Percentiles rank a stretch among this genome's conserved stretches.
Conservation (phyloP, 2,888 invertebrate genomes). For the Brachyptera putata region DNA sequence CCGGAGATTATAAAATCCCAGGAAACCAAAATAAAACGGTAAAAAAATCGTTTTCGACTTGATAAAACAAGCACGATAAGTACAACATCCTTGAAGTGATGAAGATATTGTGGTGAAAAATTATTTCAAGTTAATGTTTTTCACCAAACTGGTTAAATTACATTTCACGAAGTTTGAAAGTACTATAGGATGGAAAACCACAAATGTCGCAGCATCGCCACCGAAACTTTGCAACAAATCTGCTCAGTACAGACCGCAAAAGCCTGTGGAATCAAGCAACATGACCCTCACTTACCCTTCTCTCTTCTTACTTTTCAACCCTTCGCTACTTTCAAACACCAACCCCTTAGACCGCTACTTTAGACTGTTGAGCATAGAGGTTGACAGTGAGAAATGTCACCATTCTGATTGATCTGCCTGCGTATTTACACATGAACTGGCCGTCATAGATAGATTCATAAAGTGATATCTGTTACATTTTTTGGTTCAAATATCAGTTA, state of each 20-base stretch:
- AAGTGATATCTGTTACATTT: too few relatives aligned
- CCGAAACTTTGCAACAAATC: slow-evolving; percentile 19
- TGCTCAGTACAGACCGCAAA: slow-evolving; percentile 12
- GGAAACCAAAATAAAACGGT: too few relatives aligned
- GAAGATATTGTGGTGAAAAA: too few relatives aligned
- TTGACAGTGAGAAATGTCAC: slow-evolving; percentile 1
- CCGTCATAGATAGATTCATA: too few relatives aligned
- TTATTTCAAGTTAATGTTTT: too few relatives aligned
- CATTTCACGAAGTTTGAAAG: not conserved
- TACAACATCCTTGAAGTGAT: too few relatives aligned
- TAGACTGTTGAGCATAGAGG: not conserved
- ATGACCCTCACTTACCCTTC: not conserved
- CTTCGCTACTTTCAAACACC: not conserved
- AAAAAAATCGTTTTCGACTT: too few relatives aligned
- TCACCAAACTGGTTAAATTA: too few relatives aligned
- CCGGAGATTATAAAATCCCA: too few relatives aligned
- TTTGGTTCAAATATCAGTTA: too few relatives aligned
- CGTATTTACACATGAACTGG: not conserved
- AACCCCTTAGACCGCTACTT: slow-evolving; percentile 1
- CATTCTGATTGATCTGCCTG: slow-evolving; percentile 3
- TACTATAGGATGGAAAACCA: slow-evolving; percentile 1
- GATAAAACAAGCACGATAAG: too few relatives aligned
- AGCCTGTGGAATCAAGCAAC: slow-evolving; percentile 12
- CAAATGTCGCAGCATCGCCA: slow-evolving; percentile 7
- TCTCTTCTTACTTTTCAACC: not conserved